Evolutionary conservation across 2,888 invertebrate genomes (phyloP).

Genomic region (Thymelicus sylvestris): DNA sequence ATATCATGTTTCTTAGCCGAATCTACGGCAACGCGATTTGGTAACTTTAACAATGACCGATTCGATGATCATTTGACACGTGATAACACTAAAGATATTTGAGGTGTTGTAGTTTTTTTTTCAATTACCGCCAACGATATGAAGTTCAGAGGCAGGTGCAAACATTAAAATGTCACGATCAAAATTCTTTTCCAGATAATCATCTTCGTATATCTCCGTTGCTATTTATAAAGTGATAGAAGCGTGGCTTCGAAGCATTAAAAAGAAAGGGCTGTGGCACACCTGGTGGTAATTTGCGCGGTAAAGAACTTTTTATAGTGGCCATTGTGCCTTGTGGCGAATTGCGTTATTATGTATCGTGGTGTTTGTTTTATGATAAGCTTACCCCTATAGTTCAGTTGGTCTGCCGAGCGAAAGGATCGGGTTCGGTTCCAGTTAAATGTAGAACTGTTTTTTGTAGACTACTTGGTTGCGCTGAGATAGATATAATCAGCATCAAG

Average conservation of each 20-base stretch:
- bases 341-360: slow-evolving; percentile 15
- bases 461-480: no score
- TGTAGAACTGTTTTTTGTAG: no score
- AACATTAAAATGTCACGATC: background rate
- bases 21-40: no score
- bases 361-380: slow-evolving; percentile 5
- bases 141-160: background rate
- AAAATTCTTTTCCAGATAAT: background rate
- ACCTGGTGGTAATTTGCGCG: slow-evolving; percentile 21
- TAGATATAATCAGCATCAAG: no score
- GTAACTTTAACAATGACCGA: no score
- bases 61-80: no score
- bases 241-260: background rate
- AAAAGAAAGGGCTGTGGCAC: slow-evolving; percentile 7
- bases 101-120: background rate
- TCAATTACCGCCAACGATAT: background rate
- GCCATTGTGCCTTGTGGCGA: slow-evolving; percentile 15
- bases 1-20: no score
- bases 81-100: no score
- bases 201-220: background rate
- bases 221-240: slow-evolving; percentile 4
- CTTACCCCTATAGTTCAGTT: no score
- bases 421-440: no score
- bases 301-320: slow-evolving; percentile 15
- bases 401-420: no score